Evolutionary conservation across 1,140 invertebrate genomes (phyloP), one percentile per base, ranked within the genome.

Genomic region (Teleopsis dalmanni): DNA sequence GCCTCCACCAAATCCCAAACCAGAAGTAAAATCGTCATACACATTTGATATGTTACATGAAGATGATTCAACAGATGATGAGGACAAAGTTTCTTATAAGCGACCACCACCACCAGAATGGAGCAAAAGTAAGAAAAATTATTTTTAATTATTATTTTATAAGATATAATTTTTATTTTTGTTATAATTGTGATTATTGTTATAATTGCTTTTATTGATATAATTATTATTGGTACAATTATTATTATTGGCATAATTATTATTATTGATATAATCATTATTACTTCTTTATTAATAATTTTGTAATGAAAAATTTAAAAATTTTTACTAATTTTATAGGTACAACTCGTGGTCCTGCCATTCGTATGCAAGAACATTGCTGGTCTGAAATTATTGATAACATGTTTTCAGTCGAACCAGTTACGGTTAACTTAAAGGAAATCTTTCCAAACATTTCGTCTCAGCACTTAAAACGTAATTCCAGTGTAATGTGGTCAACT

Each of bases 401-500:
- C 34, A 75, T 83, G 50, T 85, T 84, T 65, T 76, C 75, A 25
- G 73, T 78, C n/a, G 75, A 75, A 36, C 75, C 75, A 42, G 80
- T 79, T 53, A 78, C 76, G 1, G 79, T 81, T 2, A 79, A 87
- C 75, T 71, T 87, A 33, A 69, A 73, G 31, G 75, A 78, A 52
- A 74, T 87, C 22, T 86, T 86, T 68, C 75, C 79, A 14, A 71
- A 69, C 43, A 84, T 85, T 53, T 79, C 82, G 58, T 76, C 76
- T 37, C 72, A 65, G 25, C 75, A 76, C 43, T 71, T 85, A 44
- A 78, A 81, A 57, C 75, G 83, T 23, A 84, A 82, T 29, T 87
- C 84, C 1, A 84, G 81, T 56, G 81, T 81, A 18, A 73, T 81
- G 26, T 85, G 83, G 83, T 78, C 78, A 51, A 79, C 80, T 18